phyloP scores from a whole-genome alignment of 2,113 vertebrate genomes.

The Ursus arctos region DNA sequence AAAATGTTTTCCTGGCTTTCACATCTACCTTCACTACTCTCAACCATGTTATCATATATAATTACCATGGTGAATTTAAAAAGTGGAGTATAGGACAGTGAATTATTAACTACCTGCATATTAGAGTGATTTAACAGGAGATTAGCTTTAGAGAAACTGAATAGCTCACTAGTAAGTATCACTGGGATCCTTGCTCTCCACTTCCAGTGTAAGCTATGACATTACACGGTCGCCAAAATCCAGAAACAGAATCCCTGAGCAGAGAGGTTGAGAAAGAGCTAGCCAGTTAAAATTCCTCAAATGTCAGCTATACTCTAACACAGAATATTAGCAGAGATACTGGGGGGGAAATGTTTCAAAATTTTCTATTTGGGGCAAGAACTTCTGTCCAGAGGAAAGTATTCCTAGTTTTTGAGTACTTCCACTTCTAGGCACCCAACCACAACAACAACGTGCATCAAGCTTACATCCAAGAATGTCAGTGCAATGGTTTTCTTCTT shows the following conservation, averaged over 20 bases:
- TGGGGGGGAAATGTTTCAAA: not conserved
- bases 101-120: not conserved
- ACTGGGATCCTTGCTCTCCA: too few species aligned
- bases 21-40: not conserved
- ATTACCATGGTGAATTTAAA: not conserved
- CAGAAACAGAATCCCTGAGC: not conserved
- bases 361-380: not conserved
- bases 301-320: not conserved
- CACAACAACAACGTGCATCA: not conserved
- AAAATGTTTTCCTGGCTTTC: not conserved
- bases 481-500: not conserved
- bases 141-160: not conserved
- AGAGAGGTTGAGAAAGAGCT: not conserved
- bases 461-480: not conserved
- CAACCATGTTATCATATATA: not conserved
- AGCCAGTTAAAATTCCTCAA: not conserved
- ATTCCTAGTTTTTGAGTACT: not conserved
- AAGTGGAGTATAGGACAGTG: not conserved
- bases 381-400: not conserved
- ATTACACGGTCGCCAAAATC: not conserved
- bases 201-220: not conserved
- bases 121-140: not conserved
- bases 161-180: not conserved
- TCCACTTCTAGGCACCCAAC: not conserved
- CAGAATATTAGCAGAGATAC: not conserved